Base-by-base conservation (phyloP, 2,797 vertebrate genomes). In the Chelon labrosus region DNA sequence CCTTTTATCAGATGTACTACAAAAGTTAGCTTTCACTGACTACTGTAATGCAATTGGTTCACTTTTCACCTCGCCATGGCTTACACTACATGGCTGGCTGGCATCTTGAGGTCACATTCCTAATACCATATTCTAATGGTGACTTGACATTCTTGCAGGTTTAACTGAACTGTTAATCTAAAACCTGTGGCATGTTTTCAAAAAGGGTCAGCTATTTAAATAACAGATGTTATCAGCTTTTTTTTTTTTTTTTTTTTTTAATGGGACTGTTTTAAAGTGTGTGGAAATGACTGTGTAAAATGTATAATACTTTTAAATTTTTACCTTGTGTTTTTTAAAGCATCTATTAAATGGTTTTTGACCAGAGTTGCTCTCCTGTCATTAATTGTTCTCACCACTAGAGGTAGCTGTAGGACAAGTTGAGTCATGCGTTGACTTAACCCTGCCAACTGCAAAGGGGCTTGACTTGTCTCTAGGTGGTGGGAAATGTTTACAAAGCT, bases 311-410 rank as follows among this genome's bases (percentile, higher is more conserved):
- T 73, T 79, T 85, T 78, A 42, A 58, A 70, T n/a, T 82, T 83
- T 81, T 83, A 65, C 16, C 2, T 51, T 66, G n/a, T 80, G 53
- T 81, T 2, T 59, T 22, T 79, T 84, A 66, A 77, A 74, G 59
- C 22, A 2, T 85, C 9, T 85, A 87, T 83, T 92, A 92, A 91
- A 92, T 89, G 79, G 69, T 39, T 68, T 63, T 35, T 22, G 16
- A 85, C 65, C 67, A 83, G 56, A 82, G 7, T 0, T 44, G 16
- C 2, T 54, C 0, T 2, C 17, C 3, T 54, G 73, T 66, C 3
- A 9, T 68, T 12, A 0, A 0, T 41, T 3, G 13, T 16, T 0
- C 0, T 41, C 3, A 7, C 54, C 89, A 83, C 84, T 74, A 90
- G 87, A 77, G 72, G 70, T 0, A 8, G 37, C 71, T 74, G 17